Conservation (phyloP, 2,113 vertebrate genomes). For the Phainopepla nitens region DNA sequence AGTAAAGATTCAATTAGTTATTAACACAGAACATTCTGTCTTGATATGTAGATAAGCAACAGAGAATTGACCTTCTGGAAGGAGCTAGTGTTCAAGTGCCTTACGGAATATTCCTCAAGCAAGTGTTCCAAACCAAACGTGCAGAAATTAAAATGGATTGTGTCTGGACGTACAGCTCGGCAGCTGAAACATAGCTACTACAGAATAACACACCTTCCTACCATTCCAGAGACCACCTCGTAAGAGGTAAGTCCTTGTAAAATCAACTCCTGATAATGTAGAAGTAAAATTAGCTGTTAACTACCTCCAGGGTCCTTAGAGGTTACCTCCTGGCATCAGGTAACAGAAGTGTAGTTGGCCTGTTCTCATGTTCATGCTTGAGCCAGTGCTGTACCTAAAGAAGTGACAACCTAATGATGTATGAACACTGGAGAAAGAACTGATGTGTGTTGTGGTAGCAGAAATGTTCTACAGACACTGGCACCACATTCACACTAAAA, state of each 20-base stretch:
- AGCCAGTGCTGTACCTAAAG: not conserved
- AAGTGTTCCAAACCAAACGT: constrained; percentile 87
- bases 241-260: constrained; percentile 55
- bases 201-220: constrained; percentile 91
- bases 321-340: not conserved
- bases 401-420: not conserved
- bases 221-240: constrained; percentile 86
- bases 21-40: not conserved
- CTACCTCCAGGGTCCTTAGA: not conserved
- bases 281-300: not conserved
- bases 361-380: not conserved
- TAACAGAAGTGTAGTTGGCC: not conserved
- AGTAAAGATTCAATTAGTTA: not conserved
- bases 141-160: constrained; percentile 93
- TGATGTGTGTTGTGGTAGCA: not conserved
- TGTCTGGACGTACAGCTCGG: constrained; percentile 90
- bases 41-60: constrained; percentile 75
- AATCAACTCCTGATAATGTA: not conserved
- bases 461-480: not conserved
- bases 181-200: constrained; percentile 94
- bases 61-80: constrained; percentile 86
- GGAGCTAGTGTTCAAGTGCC: constrained; percentile 89
- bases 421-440: not conserved
- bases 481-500: not conserved
- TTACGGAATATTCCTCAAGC: constrained; percentile 87